These are phyloP conservation scores for Esox niger DNA, from an alignment of 2,113 vertebrate species.

Conservation along the genomic window DNA sequence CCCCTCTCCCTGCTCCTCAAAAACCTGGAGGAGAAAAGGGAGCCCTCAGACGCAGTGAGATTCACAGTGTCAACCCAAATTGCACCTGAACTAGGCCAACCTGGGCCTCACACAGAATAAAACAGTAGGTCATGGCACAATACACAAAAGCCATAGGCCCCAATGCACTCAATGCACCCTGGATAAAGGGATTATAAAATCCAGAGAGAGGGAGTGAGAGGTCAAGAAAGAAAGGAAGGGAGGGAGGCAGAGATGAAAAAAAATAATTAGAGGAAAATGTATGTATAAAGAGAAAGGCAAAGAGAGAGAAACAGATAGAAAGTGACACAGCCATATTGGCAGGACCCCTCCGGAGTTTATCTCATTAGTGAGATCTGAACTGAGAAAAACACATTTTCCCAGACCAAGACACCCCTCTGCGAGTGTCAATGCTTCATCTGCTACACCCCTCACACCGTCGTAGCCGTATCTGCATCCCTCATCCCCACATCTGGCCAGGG, in stretches of 20 bases:
- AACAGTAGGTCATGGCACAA: not conserved
- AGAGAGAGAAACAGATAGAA: not conserved
- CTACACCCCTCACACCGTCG: not conserved
- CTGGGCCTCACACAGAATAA: not conserved
- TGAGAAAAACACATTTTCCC: not conserved
- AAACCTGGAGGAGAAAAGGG: not conserved
- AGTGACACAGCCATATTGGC: not conserved
- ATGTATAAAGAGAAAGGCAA: not conserved
- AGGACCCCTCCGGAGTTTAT: not conserved
- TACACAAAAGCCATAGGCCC: not conserved
- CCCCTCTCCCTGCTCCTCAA: not conserved
- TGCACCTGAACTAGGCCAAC: not conserved
- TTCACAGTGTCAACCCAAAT: not conserved
- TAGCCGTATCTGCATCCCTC: not conserved
- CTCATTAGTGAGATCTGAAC: not conserved
- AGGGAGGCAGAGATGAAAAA: slow-evolving; percentile 12
- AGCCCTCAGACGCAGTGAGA: not conserved
- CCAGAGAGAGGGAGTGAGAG: not conserved
- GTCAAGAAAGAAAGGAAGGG: not conserved
- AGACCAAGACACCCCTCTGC: not conserved
- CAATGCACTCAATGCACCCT: no score
- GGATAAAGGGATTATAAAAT: no score
- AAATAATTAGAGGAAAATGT: not conserved
- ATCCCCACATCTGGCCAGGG: not conserved
- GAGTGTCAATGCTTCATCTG: not conserved